Evolutionary conservation across 2,113 vertebrate genomes (phyloP).

Genomic region (Paedocypris sp.): DNA sequence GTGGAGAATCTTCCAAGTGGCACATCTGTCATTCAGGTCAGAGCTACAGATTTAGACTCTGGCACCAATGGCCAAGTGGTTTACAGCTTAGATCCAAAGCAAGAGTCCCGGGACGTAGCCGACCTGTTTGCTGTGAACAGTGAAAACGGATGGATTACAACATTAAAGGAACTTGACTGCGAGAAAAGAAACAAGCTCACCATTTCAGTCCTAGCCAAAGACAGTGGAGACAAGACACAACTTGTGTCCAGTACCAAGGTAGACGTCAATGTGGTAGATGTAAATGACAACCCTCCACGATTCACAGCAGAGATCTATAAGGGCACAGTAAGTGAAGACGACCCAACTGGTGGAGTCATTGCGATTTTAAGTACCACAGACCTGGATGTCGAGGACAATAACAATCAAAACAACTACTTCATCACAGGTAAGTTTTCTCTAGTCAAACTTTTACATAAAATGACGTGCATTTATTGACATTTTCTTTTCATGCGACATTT

Average conservation of each 20-base stretch:
- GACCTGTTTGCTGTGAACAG: constrained; percentile 78
- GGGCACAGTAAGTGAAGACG: constrained; percentile 93
- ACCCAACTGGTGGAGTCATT: constrained; percentile 80
- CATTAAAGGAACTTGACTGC: constrained; percentile 84
- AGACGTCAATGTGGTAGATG: constrained; percentile 80
- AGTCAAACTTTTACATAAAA: background rate
- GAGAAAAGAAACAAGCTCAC: constrained; percentile 67
- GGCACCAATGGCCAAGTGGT: constrained; percentile 79
- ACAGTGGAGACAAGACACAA: constrained; percentile 78
- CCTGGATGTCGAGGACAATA: constrained; percentile 77
- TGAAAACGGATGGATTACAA: constrained; percentile 91
- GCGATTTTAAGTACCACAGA: constrained; percentile 90
- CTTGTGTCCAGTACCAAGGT: constrained; percentile 69
- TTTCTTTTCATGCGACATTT: too few species aligned
- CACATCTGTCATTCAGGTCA: constrained; percentile 78
- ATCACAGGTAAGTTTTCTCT: constrained; percentile 76
- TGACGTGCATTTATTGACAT: too few species aligned
- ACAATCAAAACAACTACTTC: constrained; percentile 82
- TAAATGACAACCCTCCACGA: constrained; percentile 87
- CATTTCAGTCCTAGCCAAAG: constrained; percentile 71
- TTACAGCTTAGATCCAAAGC: constrained; percentile 75
- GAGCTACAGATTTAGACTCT: constrained; percentile 80
- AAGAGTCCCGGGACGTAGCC: constrained; percentile 57
- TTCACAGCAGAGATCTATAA: constrained; percentile 96
- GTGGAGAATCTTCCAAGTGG: constrained; percentile 85